Percentiles rank a stretch among this genome's conserved stretches.
Evolutionary conservation across 2,113 vertebrate species (phyloP).

Genomic region (Peromyscus leucopus): DNA sequence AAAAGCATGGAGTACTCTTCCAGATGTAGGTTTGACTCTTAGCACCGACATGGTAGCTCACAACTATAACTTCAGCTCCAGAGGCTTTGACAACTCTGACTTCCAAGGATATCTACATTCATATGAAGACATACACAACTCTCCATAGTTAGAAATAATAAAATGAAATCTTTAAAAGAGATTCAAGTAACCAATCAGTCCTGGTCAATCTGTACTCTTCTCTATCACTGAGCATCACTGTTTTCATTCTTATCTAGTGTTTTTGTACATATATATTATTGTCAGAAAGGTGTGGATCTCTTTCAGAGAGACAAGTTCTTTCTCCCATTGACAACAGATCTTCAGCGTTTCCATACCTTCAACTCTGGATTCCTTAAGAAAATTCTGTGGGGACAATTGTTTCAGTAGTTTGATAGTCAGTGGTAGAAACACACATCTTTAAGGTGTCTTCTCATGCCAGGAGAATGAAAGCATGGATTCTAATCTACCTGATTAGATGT

Average conservation of each 20-base stretch:
- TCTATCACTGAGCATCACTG: neutral
- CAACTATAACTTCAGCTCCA: too few relatives aligned
- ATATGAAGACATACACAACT: neutral
- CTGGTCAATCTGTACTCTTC: neutral
- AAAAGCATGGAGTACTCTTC: neutral
- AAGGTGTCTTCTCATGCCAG: neutral
- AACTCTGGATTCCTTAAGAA: neutral
- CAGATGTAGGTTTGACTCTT: neutral
- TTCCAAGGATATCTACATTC: neutral
- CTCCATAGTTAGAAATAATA: neutral
- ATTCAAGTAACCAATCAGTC: neutral
- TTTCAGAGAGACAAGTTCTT: neutral
- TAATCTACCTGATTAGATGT: too few relatives aligned
- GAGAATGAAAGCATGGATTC: neutral
- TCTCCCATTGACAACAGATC: too few relatives aligned
- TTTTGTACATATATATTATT: rapidly evolving
- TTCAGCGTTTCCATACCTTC: neutral
- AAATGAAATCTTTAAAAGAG: neutral
- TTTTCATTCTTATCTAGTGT: neutral
- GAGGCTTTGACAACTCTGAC: neutral
- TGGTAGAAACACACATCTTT: neutral
- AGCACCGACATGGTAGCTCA: neutral
- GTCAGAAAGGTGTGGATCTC: too few relatives aligned
- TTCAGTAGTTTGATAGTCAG: neutral
- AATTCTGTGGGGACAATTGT: too few relatives aligned